A percentile compares a stretch with the other conserved stretches of the same genome.
Evolutionary conservation across 1,140 invertebrate genomes (phyloP).

Genomic region (Armadillidium nasatum): DNA sequence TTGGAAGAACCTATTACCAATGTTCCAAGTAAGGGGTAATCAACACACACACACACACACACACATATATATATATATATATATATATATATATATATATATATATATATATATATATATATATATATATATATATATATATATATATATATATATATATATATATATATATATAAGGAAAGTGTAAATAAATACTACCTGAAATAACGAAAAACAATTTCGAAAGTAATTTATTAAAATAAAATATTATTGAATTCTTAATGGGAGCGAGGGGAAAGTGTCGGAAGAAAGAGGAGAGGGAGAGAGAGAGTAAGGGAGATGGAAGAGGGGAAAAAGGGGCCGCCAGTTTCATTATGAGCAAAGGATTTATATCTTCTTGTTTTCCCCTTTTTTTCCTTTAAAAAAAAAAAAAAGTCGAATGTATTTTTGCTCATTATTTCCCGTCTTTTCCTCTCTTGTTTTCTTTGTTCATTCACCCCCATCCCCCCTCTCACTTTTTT

Average conservation of each 20-base stretch:
- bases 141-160: constrained; percentile 4
- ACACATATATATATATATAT: constrained; percentile 8
- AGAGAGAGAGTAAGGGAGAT: not conserved
- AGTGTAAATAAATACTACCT: not conserved
- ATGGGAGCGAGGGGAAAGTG: not conserved
- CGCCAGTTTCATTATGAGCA: constrained; percentile 2
- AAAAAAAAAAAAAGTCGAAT: not conserved
- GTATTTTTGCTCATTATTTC: not conserved
- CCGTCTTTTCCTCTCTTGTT: not conserved
- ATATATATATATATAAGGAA: not conserved
- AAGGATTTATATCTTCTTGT: constrained; percentile 8
- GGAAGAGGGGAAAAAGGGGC: not conserved
- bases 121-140: constrained; percentile 15
- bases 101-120: constrained; percentile 15
- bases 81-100: constrained; percentile 14
- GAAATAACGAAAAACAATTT: constrained; percentile 5
- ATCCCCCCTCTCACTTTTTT: not conserved
- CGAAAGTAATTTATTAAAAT: not conserved
- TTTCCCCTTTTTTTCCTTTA: not conserved
- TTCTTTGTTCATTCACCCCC: not conserved
- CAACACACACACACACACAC: not conserved
- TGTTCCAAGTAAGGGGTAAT: too few species aligned
- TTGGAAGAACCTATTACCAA: too few species aligned
- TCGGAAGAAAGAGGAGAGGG: not conserved
- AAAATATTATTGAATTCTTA: constrained; percentile 8